Conservation (phyloP, 2,113 vertebrate genomes). For the Phalacrocorax carbo region DNA sequence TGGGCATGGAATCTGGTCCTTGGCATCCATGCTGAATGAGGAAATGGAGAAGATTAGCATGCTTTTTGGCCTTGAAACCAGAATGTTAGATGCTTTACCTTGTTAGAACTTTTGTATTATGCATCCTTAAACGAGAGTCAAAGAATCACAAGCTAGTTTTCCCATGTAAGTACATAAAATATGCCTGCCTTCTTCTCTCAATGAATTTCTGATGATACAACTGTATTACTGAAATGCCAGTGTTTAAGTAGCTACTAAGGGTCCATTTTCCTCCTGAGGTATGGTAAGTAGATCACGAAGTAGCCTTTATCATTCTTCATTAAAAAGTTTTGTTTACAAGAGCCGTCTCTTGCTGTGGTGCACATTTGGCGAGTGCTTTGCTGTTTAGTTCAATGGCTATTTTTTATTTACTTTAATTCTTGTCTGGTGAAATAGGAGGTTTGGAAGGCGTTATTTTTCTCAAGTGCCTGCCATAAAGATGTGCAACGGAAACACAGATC, state of each 20-base stretch:
- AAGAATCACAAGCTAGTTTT: not conserved
- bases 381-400: not conserved
- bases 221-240: not conserved
- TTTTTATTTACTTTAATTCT: not conserved
- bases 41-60: not conserved
- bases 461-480: not conserved
- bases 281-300: not conserved
- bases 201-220: not conserved
- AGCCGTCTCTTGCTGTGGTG: not conserved
- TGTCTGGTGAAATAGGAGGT: not conserved
- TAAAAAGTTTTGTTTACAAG: not conserved
- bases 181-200: not conserved
- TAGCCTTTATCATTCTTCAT: not conserved
- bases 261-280: not conserved
- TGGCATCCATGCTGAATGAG: not conserved
- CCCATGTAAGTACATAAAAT: not conserved
- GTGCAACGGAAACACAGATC: not conserved
- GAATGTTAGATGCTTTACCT: not conserved
- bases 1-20: not conserved
- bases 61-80: not conserved
- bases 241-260: not conserved
- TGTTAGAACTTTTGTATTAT: not conserved
- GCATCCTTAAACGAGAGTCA: not conserved
- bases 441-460: not conserved
- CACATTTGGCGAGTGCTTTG: fast-evolving